These are phyloP conservation scores for Drosophila varians DNA, from an alignment of 1,140 invertebrate genomes.

Conservation along the genomic window DNA sequence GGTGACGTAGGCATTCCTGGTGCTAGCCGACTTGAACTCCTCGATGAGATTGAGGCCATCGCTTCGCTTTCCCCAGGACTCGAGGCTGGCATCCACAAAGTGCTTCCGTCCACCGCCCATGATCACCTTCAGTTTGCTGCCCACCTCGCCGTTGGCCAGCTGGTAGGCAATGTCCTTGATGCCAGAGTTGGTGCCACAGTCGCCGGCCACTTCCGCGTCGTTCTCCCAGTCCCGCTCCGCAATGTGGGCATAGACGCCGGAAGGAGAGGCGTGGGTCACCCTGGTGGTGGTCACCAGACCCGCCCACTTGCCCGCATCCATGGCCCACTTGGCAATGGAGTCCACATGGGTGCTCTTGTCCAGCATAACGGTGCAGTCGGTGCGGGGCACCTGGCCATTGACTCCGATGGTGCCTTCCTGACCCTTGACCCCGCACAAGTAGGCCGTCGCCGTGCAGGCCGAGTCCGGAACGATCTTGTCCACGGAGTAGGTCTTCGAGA, in stretches of 20 bases:
- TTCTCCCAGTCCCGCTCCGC: slow-evolving; percentile 91
- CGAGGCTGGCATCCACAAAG: slow-evolving; percentile 85
- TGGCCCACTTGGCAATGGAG: slow-evolving; percentile 90
- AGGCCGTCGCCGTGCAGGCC: slow-evolving; percentile 90
- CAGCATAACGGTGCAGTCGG: slow-evolving; percentile 85
- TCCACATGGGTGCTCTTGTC: slow-evolving; percentile 85
- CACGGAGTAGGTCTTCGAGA: slow-evolving; percentile 93
- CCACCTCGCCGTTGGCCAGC: slow-evolving; percentile 88
- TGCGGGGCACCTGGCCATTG: slow-evolving; percentile 86
- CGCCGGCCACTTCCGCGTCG: slow-evolving; percentile 85
- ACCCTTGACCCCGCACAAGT: slow-evolving; percentile 92
- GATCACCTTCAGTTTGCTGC: slow-evolving; percentile 87
- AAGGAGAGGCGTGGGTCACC: slow-evolving; percentile 92
- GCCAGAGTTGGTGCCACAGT: slow-evolving; percentile 71
- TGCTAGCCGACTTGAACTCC: slow-evolving; percentile 85
- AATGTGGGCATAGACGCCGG: slow-evolving; percentile 89
- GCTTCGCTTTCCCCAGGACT: slow-evolving; percentile 84
- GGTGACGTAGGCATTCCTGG: slow-evolving; percentile 86
- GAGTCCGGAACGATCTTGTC: slow-evolving; percentile 92
- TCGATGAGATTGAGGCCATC: slow-evolving; percentile 89
- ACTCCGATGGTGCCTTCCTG: slow-evolving; percentile 91
- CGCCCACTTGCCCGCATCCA: slow-evolving; percentile 88
- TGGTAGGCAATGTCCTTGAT: slow-evolving; percentile 91
- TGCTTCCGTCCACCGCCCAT: slow-evolving; percentile 90
- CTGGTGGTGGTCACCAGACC: slow-evolving; percentile 92